Evolutionary conservation across 2,113 vertebrate genomes (phyloP).

Genomic region (Spermophilus dauricus): DNA sequence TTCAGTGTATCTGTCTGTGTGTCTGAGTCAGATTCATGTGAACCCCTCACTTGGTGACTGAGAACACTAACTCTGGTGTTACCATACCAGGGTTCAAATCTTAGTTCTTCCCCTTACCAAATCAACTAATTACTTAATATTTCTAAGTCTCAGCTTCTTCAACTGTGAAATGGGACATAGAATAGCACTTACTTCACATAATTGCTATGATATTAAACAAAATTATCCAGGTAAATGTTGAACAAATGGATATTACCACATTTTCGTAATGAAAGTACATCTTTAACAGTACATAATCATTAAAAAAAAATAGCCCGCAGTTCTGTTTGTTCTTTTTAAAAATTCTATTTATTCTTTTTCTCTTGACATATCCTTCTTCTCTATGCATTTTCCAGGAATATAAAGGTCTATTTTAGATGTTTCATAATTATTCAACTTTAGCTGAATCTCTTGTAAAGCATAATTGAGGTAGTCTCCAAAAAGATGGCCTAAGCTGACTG

Average conservation of each 20-base stretch:
- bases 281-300: background rate
- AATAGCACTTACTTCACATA: background rate
- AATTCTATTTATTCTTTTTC: background rate
- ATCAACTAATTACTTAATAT: background rate
- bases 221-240: background rate
- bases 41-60: background rate
- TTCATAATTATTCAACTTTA: background rate
- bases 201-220: background rate
- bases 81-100: background rate
- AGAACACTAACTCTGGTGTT: background rate
- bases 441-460: background rate
- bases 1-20: background rate
- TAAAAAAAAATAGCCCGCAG: background rate
- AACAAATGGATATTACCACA: background rate
- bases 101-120: background rate
- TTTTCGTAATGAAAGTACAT: background rate
- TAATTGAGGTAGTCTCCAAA: background rate
- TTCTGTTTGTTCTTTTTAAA: background rate
- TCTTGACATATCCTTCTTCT: background rate
- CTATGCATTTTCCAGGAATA: constrained; percentile 1
- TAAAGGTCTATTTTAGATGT: background rate
- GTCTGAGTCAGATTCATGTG: background rate
- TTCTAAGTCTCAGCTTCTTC: background rate
- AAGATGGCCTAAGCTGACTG: background rate
- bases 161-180: background rate